Evolutionary conservation across 1,140 invertebrate genomes (phyloP), one percentile per base, ranked within the genome.

Genomic region (Drosophila grimshawi): DNA sequence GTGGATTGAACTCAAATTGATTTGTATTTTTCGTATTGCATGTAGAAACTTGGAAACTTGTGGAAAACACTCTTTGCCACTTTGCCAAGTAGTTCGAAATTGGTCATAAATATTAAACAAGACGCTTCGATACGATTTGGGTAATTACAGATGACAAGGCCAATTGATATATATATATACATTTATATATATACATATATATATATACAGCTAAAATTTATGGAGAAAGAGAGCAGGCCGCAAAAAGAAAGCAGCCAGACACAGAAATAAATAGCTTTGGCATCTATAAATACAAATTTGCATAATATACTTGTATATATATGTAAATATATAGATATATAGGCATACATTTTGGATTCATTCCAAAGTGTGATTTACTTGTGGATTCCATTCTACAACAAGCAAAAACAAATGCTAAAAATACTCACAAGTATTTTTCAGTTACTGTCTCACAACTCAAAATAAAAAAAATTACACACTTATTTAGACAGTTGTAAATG

Each of bases 331-430:
- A 49, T 60, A 68, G 33, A 53, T 7, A 29, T 27, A 46, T 55
- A 55, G 0, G 19, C 19, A 19, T 78, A 63, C 64, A 73, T 81
- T 81, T 81, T 81, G 80, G 80, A 81, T 81, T 70, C 75, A 69
- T 82, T 81, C 80, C 80, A 81, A 81, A 51, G 53, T 43, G 49
- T 41, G 49, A 78, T 74, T 81, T 82, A 81, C 79, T 81, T 70
- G 56, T 49, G 66, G 46, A 61, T 51, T n/a, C 5, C 33, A 32
- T 35, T 35, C 49, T 11, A 60, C 6, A 29, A 33, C 30, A n/a
- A 43, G 5, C 3, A 37, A 55, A 55, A 39, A 5, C 30, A n/a
- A 29, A 6, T 3, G 19, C 53, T 41, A 39, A 19, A 56, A 56
- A 37, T n/a, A 29, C 19, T 1, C 45, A 46, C 27, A 33, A 35